Base-by-base conservation (phyloP, 1,140 invertebrate species). In the Drosophila murphyi region DNA sequence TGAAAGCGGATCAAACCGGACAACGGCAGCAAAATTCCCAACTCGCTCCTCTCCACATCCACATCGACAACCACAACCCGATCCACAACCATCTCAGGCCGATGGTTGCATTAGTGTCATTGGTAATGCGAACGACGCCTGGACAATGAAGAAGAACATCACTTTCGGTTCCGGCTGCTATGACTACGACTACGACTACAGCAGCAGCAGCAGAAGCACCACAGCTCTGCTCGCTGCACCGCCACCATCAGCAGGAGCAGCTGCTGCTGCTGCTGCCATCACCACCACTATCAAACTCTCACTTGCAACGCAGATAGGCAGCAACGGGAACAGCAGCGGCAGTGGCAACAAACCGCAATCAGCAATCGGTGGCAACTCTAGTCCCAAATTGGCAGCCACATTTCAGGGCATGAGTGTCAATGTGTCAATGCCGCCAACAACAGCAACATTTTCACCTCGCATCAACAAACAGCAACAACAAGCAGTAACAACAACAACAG, bases 341-440 rank as follows among this genome's bases (percentile, higher is more conserved):
- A 63, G 47, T 59, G 55, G 2, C 37, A 12, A n/a, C 31, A 34
- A 35, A 1, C 12, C 34, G 35, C 8, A 6, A 10, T 43, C 8
- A 20, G 35, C 68, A 32, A 10, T 6, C 3, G 62, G n/a, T 8
- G 72, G 72, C 45, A 74, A 74, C 34, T 76, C 60, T 28, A 76
- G 60, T 65, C 54, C 60, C 48, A 76, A 59, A 8, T 43, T 72
- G 52, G 60, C 68, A 28, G 52, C 67, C 28, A 62, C 72, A 50
- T 69, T 69, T 70, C 72, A 63, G 10, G 59, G 67, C 0, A 60
- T 71, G 39, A 71, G 55, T 32, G 54, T 63, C 7, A 76, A 63
- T 31, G 37, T 45, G 10, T 43, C 39, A 43, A 43, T n/a, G 10
- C 3, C 39, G 10, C 39, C 57, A 43, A 59, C 57, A 4, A 7